These are phyloP conservation scores for Noctua fimbriata DNA, from an alignment of 2,888 invertebrate genomes.

Conservation along the genomic window DNA sequence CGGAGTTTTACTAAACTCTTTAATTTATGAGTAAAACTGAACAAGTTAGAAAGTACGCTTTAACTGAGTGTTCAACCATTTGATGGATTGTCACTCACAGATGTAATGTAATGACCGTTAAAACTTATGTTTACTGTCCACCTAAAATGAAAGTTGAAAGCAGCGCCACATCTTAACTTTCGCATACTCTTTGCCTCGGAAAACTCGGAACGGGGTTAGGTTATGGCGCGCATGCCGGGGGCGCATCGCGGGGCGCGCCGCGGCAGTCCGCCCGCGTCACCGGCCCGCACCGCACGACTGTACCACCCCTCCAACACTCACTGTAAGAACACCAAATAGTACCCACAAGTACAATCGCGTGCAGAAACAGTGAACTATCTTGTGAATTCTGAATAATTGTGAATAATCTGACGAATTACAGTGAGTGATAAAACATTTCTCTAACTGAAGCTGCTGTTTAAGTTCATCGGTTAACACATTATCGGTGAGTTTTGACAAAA, in stretches of 20 bases:
- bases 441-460: slow-evolving; percentile 26
- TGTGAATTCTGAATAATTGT: slow-evolving; percentile 51
- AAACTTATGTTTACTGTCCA: slow-evolving; percentile 23
- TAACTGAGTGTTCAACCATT: not conserved
- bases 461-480: slow-evolving; percentile 51
- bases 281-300: slow-evolving; percentile 72
- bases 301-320: slow-evolving; percentile 47
- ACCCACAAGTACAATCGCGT: slow-evolving; percentile 61
- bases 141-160: slow-evolving; percentile 38
- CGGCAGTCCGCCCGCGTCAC: slow-evolving; percentile 80
- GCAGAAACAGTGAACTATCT: slow-evolving; percentile 56
- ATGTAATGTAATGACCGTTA: not conserved
- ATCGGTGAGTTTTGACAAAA: slow-evolving; percentile 66
- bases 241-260: slow-evolving; percentile 73
- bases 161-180: slow-evolving; percentile 66
- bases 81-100: not conserved
- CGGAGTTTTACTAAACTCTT: not conserved
- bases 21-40: not conserved
- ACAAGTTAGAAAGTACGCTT: not conserved
- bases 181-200: slow-evolving; percentile 72
- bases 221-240: slow-evolving; percentile 77
- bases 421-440: slow-evolving; percentile 58
- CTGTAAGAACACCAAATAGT: slow-evolving; percentile 62
- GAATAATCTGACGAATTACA: slow-evolving; percentile 43
- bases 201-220: slow-evolving; percentile 75